Evolutionary conservation across 2,797 vertebrate genomes (phyloP), one percentile per base, ranked within the genome.

Genomic region (Oreonectes daqikongensis): DNA sequence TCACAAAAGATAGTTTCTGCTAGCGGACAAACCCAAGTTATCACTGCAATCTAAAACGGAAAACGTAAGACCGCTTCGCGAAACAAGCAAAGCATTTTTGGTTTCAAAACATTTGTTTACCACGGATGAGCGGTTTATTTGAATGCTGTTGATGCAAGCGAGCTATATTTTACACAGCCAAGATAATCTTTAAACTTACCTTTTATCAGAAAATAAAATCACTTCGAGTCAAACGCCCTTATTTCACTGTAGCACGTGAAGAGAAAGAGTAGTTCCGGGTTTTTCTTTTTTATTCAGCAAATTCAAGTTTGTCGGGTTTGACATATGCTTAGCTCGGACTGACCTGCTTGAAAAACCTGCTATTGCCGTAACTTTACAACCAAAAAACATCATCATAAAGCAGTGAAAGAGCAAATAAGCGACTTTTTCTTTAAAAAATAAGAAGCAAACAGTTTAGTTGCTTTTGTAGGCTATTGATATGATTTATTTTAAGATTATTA

Each of bases 231-330:
- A n/a, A 20, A 59, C 7, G 24, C 14, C 28, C 20, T 69, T 24
- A 59, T 69, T 69, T 26, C 5, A 48, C 71, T 38, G 12, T 28
- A 50, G 12, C 53, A 69, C 30, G 55, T 48, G 75, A 64, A 40
- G 35, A 64, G 7, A 20, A 68, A 69, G 17, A 60, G 17, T 53
- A 53, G 55, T 79, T 82, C 80, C 77, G 80, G 77, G 80, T 75
- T 32, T 82, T 60, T 5, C 9, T 2, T 5, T 57, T 46, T 57
- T 4, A 78, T 44, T 66, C 15, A 17, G 28, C 6, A 50, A 50
- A 64, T 67, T 48, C 77, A 40, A 63, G 80, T 82, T 68, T 53
- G 61, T 75, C 68, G 3, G 64, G 72, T 82, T 81, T 78, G 17
- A 4, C 32, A 40, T 42, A 3, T 32, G 3, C 6, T 35, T n/a